Percentiles rank a stretch among this genome's conserved stretches.
Conservation (phyloP, 1,140 invertebrate genomes). For the Ceratosolen solmsi region DNA sequence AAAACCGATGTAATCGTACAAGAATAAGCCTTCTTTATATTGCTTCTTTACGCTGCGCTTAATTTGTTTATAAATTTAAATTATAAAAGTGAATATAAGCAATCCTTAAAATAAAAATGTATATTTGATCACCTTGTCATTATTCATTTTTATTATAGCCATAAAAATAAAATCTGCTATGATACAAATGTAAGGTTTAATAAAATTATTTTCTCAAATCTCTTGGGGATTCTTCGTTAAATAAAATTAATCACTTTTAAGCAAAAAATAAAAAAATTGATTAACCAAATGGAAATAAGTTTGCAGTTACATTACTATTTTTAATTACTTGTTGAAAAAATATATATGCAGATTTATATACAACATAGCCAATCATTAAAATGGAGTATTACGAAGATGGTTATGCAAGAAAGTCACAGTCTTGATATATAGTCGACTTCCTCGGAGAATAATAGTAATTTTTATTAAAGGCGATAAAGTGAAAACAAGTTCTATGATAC, state of each 20-base stretch:
- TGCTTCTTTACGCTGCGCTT: neutral
- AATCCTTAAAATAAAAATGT: neutral
- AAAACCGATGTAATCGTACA: slow-evolving; percentile 5
- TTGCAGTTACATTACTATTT: neutral
- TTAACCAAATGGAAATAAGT: neutral
- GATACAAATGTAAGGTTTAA: neutral
- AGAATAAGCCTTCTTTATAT: neutral
- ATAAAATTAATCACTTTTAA: neutral
- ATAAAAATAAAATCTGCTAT: neutral
- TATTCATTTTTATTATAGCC: neutral
- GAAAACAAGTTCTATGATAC: neutral
- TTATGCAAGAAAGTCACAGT: neutral
- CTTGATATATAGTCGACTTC: slow-evolving; percentile 1
- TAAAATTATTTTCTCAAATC: neutral
- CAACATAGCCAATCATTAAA: slow-evolving; percentile 21
- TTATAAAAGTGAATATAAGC: neutral
- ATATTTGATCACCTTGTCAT: neutral
- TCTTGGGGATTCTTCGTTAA: neutral
- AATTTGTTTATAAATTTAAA: slow-evolving; percentile 6
- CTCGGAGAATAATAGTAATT: slow-evolving; percentile 32
- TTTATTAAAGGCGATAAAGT: neutral
- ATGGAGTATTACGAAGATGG: neutral
- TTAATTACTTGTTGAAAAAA: slow-evolving; percentile 25
- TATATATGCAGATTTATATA: neutral
- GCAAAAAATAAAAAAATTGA: neutral